Evolutionary conservation across 2,797 vertebrate genomes (phyloP).

Genomic region (Chaetodon trifasciatus): DNA sequence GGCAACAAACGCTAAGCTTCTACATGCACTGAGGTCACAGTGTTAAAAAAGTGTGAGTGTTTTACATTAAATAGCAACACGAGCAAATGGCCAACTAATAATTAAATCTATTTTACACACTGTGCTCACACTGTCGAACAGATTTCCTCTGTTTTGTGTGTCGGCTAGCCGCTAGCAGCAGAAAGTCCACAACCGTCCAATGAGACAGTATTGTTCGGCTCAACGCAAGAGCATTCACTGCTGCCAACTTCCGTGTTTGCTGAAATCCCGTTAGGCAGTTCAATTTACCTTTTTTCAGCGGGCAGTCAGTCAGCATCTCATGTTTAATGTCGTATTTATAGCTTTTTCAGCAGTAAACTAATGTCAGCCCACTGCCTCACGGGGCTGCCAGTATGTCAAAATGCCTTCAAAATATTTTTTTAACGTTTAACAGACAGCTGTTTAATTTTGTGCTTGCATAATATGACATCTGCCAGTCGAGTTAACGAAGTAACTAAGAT

Average conservation of each 20-base stretch:
- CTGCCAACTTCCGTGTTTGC: slow-evolving; percentile 51
- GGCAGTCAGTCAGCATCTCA: fast-evolving
- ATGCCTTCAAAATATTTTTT: neutral
- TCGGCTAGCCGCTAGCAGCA: neutral
- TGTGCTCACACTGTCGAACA: neutral
- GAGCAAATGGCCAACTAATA: fast-evolving
- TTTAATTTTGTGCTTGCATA: neutral
- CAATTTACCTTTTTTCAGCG: neutral
- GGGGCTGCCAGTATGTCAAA: neutral
- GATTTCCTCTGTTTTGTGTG: neutral
- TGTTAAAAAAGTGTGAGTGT: neutral
- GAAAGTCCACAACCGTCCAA: slow-evolving; percentile 8
- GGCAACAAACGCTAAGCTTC: neutral
- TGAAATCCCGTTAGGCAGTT: neutral
- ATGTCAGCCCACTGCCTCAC: fast-evolving
- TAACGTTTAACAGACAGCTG: no score
- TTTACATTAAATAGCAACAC: neutral
- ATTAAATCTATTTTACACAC: neutral
- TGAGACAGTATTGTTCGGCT: neutral
- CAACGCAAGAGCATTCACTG: slow-evolving; percentile 12
- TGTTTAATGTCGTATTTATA: fast-evolving
- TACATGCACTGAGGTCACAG: neutral
- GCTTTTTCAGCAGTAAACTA: neutral
- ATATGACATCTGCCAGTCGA: fast-evolving
- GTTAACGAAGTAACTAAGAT: neutral